These are phyloP conservation scores for Osmerus eperlanus DNA, from an alignment of 2,113 vertebrate genomes.

Conservation along the genomic window DNA sequence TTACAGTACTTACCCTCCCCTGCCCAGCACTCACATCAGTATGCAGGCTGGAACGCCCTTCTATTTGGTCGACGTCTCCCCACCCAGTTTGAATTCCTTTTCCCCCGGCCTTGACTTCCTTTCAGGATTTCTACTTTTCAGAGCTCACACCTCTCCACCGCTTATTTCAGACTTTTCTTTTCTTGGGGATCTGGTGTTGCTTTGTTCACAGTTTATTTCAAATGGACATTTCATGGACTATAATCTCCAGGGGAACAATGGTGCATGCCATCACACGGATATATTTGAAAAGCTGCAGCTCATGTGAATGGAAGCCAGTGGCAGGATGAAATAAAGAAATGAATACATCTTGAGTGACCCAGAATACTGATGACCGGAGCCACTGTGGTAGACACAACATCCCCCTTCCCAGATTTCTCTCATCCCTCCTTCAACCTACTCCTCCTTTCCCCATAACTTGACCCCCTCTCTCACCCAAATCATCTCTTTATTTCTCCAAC, in stretches of 20 bases:
- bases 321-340: slow-evolving; percentile 58
- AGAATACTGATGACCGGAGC: slow-evolving; percentile 41
- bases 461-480: slow-evolving; percentile 9
- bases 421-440: neutral
- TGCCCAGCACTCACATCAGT: slow-evolving; percentile 20
- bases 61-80: neutral
- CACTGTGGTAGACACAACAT: slow-evolving; percentile 18
- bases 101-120: neutral
- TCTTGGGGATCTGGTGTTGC: slow-evolving; percentile 22
- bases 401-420: neutral
- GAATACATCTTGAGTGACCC: slow-evolving; percentile 39
- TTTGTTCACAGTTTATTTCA: slow-evolving; percentile 56
- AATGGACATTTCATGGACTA: slow-evolving; percentile 61
- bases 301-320: slow-evolving; percentile 47
- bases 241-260: slow-evolving; percentile 54
- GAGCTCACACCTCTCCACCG: slow-evolving; percentile 2
- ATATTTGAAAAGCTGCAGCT: slow-evolving; percentile 46
- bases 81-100: neutral
- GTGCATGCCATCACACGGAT: slow-evolving; percentile 53
- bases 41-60: slow-evolving; percentile 20
- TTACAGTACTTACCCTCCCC: slow-evolving; percentile 30
- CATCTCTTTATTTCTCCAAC: neutral
- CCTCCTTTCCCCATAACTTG: neutral
- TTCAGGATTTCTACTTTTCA: slow-evolving; percentile 1
- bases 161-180: neutral